Base-by-base conservation (phyloP, 2,113 vertebrate species). In the Bujurquina vittata region DNA sequence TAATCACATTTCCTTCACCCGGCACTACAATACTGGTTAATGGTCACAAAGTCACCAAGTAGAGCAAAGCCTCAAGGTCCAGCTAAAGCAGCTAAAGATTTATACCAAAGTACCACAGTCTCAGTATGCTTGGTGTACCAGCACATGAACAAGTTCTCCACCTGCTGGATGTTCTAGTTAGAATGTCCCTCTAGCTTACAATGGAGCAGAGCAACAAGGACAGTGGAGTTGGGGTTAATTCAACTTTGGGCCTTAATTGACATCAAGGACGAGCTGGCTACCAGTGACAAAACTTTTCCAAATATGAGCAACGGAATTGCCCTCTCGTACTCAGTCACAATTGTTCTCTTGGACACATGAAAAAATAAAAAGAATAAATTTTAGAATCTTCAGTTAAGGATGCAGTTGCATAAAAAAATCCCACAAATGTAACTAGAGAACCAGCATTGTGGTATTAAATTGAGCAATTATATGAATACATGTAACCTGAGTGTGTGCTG, bases 21-120 rank as follows among this genome's bases (percentile, higher is more conserved):
- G 52, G 10, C 65, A 69, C 23, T 52, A 49, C 0, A 69, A 20
- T 49, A 52, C 0, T 69, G 15, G 65, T 20, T 49, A 11, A 20
- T 49, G 15, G 4, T 46, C 14, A 46, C 10, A 10, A 40, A 40
- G 12, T 26, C 1, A 49, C 63, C 63, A 29, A 67, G 40, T 18
- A 67, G 22, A 67, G 26, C 14, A 49, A 49, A 49, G 11, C 40
- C 6, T 7, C 3, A 49, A 69, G 43, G 46, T 69, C 23, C 18
- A 29, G 40, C 14, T 49, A 1, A 43, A 26, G 40, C 23, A 67
- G 23, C 62, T 46, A 46, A 14, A 67, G 62, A 67, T 67, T 46
- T 67, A 67, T 26, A 46, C 62, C 22, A 67, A 40, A 18, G 26
- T 26, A 10, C 62, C 23, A 26, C 17, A 6, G 62, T 23, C 37